Percentiles rank a stretch among this genome's conserved stretches.
Conservation (phyloP, 2,797 vertebrate species). For the Hydrolagus colliei region DNA sequence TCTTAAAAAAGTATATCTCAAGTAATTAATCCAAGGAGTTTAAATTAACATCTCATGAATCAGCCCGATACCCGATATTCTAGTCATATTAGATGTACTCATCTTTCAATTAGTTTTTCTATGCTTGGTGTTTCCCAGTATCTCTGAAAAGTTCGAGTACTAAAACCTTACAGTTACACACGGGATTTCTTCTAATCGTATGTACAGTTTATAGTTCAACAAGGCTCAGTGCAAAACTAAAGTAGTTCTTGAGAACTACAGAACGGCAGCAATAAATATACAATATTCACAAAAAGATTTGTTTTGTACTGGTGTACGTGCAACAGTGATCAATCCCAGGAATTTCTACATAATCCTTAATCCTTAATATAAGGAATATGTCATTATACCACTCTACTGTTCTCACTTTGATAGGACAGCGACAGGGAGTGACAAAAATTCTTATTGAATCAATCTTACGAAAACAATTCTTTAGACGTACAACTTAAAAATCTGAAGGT, state of each 20-base stretch:
- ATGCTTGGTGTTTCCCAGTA: not conserved
- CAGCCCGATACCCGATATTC: not conserved
- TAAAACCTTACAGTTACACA: not conserved
- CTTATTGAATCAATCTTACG: not conserved
- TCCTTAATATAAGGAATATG: constrained; percentile 54
- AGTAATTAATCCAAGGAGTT: not conserved
- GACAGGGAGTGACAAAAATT: constrained; percentile 2
- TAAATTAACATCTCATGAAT: not conserved
- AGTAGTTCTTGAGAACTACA: constrained; percentile 40
- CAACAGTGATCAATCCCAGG: constrained; percentile 40
- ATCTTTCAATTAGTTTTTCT: not conserved
- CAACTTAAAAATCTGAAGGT: not conserved
- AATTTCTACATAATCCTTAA: constrained; percentile 36
- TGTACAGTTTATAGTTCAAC: constrained; percentile 38
- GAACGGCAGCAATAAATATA: constrained; percentile 33
- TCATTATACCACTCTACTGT: not conserved
- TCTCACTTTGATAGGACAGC: not conserved
- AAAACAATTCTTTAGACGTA: not conserved
- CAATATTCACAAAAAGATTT: constrained; percentile 39
- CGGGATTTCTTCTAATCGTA: not conserved
- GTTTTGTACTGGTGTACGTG: constrained; percentile 33
- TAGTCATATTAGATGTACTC: too few relatives aligned
- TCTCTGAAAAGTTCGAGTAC: not conserved
- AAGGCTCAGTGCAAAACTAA: constrained; percentile 44
- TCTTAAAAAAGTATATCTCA: too few relatives aligned